Percentiles rank a stretch among this genome's conserved stretches.
phyloP scores from a whole-genome alignment of 2,888 invertebrate species.

The Drosophila pseudotakahashii region DNA sequence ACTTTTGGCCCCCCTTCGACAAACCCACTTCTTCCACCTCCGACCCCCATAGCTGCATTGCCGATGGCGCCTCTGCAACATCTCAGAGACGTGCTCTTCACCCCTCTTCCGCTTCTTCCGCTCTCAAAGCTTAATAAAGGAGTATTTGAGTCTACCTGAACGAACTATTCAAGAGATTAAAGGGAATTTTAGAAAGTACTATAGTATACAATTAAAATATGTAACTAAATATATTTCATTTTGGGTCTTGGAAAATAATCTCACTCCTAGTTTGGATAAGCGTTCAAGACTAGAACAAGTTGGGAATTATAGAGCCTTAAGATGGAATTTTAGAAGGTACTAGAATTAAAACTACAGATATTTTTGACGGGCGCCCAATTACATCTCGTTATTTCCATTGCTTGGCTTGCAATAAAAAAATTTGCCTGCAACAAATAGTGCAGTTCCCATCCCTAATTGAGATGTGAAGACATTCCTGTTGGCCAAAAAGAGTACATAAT shows the following conservation, averaged over 20 bases:
- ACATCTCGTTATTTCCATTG: background rate
- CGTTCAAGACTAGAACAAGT: background rate
- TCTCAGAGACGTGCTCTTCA: conserved; percentile 8
- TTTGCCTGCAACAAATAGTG: conserved; percentile 4
- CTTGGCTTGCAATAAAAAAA: background rate
- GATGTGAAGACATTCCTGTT: conserved; percentile 7
- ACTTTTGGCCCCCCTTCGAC: conserved; percentile 47
- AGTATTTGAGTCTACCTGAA: background rate
- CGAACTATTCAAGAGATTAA: conserved; percentile 5
- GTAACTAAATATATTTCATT: background rate
- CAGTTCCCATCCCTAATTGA: conserved; percentile 5
- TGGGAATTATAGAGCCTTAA: background rate
- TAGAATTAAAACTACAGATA: too few species aligned
- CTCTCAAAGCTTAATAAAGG: conserved; percentile 1
- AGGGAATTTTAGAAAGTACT: background rate
- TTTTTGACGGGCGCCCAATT: background rate
- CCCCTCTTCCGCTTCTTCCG: background rate
- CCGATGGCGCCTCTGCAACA: conserved; percentile 64
- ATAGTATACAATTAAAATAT: background rate
- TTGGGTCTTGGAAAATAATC: too few species aligned
- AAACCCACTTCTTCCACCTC: background rate
- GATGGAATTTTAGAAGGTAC: too few species aligned
- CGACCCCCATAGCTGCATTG: conserved; percentile 38
- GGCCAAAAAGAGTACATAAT: conserved; percentile 29
- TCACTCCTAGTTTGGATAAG: too few species aligned